These are phyloP conservation scores for Tolypeutes matacus DNA, from an alignment of 2,797 vertebrate species.

Conservation along the genomic window DNA sequence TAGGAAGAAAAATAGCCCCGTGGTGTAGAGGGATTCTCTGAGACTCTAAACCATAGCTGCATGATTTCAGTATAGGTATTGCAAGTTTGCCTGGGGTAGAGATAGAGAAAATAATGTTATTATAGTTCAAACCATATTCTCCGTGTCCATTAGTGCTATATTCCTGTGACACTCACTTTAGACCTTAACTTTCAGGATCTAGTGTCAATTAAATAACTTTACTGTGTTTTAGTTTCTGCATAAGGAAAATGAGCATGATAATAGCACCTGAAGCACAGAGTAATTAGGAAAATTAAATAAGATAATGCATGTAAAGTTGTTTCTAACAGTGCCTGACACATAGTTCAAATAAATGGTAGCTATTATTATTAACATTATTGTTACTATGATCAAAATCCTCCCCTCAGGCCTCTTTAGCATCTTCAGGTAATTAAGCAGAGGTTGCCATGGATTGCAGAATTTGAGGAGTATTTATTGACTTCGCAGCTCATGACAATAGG, in stretches of 20 bases:
- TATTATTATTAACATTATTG: not conserved
- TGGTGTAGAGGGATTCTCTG: not conserved
- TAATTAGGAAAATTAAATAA: not conserved
- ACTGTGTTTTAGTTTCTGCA: not conserved
- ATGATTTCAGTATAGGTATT: not conserved
- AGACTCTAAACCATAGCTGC: not conserved
- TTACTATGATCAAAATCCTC: not conserved
- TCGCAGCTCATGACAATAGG: not conserved
- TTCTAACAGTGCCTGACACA: not conserved
- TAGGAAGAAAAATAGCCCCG: not conserved
- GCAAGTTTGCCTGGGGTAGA: not conserved
- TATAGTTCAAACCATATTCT: not conserved
- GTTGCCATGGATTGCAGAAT: not conserved
- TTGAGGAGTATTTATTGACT: not conserved
- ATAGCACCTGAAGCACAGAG: not conserved
- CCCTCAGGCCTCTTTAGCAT: not conserved
- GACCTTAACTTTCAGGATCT: not conserved
- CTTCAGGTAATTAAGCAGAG: not conserved
- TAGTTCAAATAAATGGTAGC: constrained; percentile 12
- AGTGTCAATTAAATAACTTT: not conserved
- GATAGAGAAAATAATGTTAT: not conserved
- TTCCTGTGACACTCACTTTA: not conserved
- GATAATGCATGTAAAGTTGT: not conserved
- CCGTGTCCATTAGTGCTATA: not conserved
- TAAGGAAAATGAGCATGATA: not conserved